Base-by-base conservation (phyloP, 1,140 invertebrate species). In the Homarus americanus region DNA sequence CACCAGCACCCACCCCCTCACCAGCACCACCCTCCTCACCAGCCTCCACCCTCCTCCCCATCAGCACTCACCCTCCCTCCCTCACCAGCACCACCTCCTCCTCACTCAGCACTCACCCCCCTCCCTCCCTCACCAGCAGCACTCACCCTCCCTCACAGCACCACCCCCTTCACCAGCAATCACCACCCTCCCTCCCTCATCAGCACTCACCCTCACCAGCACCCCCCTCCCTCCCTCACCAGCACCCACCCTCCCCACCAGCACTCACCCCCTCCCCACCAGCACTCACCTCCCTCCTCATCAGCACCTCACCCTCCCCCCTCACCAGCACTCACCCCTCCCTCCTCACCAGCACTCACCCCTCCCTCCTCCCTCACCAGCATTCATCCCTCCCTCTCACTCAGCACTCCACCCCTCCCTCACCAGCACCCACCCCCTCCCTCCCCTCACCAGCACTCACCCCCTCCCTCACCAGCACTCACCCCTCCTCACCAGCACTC, bases 51-150 rank as follows among this genome's bases (percentile, higher is more conserved):
- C 44, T 17, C 17, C 44, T 49, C 44, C 17, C 12, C 44, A 12
- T 49, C 44, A 4, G 4, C n/a, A 63, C 58, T 15, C 58, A 63
- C 20, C 66, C 66, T 72, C 20, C 34, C 20, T 72, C 66, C 20
- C 20, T 72, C 66, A 28, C 20, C 34, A n/a, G n/a, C n/a, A n/a
- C n/a, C n/a, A n/a, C 66, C 66, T 72, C 66, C 66, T 72, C 66
- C 20, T 72, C 66, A 7, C 38, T 75, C 32, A 7, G 17, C 32
- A 7, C 32, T 75, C 32, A 5, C 73, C 38, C 32, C 32, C 32
- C 38, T 36, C 2, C 73, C 38, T 38, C 32, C 73, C 32, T 36
- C 5, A 17, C 38, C 15, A 7, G 24, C 20, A 28, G 24, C 66
- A 32, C 38, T 38, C 32, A 17, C 40, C 73, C 34, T 76, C 40